A percentile compares a stretch with the other conserved stretches of the same genome.
Evolutionary conservation across 2,888 invertebrate species (phyloP).

Genomic region (Diarsia brunnea): DNA sequence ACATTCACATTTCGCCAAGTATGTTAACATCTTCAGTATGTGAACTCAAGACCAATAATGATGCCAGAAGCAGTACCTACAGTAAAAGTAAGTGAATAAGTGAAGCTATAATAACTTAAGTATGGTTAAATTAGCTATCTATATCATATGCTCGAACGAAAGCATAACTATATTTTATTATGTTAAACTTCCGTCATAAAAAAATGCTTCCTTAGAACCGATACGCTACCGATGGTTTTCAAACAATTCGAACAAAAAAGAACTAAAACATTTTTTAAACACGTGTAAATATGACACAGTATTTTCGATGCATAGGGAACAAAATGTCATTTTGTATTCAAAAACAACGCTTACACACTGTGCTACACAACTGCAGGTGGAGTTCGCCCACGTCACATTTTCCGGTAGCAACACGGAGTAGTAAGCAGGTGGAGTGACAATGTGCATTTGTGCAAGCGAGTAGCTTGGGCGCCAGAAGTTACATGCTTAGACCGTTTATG

Average conservation of each 20-base stretch:
- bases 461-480: background rate
- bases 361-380: conserved; percentile 65
- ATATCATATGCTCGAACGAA: background rate
- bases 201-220: background rate
- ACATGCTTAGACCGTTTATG: background rate
- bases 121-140: background rate
- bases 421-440: conserved; percentile 22
- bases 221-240: background rate
- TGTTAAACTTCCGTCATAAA: background rate
- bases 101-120: background rate
- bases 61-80: background rate
- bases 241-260: background rate
- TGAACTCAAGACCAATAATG: background rate
- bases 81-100: background rate
- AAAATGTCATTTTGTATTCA: conserved; percentile 60
- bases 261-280: conserved; percentile 9
- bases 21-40: background rate
- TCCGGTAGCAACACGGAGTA: conserved; percentile 52
- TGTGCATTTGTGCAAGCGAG: background rate
- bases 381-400: conserved; percentile 65
- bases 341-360: conserved; percentile 63
- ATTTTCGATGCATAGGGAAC: conserved; percentile 45
- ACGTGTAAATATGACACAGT: conserved; percentile 58
- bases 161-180: background rate
- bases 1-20: background rate